Conservation (phyloP, 2,888 invertebrate species). For the Napeogenes inachia region DNA sequence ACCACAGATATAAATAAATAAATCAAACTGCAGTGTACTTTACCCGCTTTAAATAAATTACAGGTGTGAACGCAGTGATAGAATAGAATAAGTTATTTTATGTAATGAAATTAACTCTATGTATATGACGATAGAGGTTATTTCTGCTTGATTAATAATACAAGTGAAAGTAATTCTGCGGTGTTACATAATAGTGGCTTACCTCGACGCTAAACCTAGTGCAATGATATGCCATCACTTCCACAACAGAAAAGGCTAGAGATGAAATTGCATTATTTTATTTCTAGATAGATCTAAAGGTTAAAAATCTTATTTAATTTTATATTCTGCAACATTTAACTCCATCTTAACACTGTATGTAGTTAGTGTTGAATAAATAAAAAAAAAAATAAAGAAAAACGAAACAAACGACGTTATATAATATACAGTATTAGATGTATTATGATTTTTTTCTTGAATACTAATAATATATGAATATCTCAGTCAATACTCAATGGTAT, state of each 20-base stretch:
- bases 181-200: constrained; percentile 59
- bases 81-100: neutral
- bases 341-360: no score
- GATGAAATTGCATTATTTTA: neutral
- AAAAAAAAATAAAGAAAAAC: no score
- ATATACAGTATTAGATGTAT: no score
- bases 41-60: neutral
- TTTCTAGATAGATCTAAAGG: no score
- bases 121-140: constrained; percentile 34
- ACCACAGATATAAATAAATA: neutral
- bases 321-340: no score
- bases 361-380: no score
- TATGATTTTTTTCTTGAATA: neutral
- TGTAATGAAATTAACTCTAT: neutral
- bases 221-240: constrained; percentile 2
- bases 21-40: neutral
- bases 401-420: no score
- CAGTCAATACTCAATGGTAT: neutral
- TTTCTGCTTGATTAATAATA: constrained; percentile 40
- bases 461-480: neutral
- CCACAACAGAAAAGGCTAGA: constrained; percentile 10
- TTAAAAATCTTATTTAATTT: no score
- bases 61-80: neutral
- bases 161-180: constrained; percentile 62
- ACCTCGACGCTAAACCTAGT: constrained; percentile 49